Conservation (phyloP, 2,797 vertebrate genomes). For the Danio kyathit region DNA sequence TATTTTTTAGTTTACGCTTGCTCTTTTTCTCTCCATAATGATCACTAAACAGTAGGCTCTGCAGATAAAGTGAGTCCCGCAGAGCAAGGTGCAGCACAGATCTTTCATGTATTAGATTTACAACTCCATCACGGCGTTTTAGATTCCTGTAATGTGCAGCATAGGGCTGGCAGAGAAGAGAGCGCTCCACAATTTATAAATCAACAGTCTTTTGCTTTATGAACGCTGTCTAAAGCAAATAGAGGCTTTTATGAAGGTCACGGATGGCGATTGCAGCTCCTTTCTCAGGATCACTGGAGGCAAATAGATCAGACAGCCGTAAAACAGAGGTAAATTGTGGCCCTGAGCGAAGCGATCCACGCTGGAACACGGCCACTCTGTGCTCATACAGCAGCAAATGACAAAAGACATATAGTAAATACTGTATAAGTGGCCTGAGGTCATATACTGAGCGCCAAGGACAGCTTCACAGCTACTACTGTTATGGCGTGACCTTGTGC, state of each 20-base stretch:
- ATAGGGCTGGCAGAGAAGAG: conserved; percentile 28
- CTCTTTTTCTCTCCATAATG: conserved; percentile 51
- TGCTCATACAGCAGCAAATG: conserved; percentile 30
- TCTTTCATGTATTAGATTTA: conserved; percentile 56
- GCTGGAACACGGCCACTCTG: conserved; percentile 24
- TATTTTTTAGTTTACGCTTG: conserved; percentile 8
- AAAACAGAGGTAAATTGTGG: conserved; percentile 53
- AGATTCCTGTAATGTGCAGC: conserved; percentile 57
- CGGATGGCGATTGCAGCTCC: conserved; percentile 31
- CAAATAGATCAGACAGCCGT: conserved; percentile 47
- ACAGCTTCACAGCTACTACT: not conserved
- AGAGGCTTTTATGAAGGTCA: conserved; percentile 63
- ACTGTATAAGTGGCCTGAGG: conserved; percentile 4
- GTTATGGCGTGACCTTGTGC: not conserved
- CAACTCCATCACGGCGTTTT: conserved; percentile 45
- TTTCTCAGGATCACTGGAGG: not conserved
- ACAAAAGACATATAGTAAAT: conserved; percentile 25
- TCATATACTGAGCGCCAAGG: not conserved
- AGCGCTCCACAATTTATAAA: conserved; percentile 51
- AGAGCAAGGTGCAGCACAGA: conserved; percentile 28
- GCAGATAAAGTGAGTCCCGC: conserved; percentile 40
- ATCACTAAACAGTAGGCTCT: conserved; percentile 45
- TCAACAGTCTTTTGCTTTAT: conserved; percentile 55
- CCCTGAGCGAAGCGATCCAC: conserved; percentile 38
- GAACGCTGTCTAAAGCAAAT: conserved; percentile 57